Evolutionary conservation across 2,888 invertebrate genomes (phyloP).

Genomic region (Bimastos eiseni): DNA sequence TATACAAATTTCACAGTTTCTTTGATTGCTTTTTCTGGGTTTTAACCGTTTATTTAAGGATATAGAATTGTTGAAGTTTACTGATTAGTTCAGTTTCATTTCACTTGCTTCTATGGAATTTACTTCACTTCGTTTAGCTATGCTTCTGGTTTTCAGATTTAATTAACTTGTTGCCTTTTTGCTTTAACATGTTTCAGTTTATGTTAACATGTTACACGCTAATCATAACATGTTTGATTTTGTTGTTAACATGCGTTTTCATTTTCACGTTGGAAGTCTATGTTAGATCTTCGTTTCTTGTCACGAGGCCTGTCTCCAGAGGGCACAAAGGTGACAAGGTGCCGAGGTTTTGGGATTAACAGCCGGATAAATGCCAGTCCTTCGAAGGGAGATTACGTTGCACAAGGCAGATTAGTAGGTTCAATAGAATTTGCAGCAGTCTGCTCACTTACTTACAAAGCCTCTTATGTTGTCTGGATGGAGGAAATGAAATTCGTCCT

Average conservation of each 20-base stretch:
- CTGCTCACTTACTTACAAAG: background rate
- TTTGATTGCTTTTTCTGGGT: too few species aligned
- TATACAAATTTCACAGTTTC: background rate
- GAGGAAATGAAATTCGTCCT: background rate
- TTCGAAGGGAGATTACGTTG: background rate
- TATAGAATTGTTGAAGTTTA: background rate
- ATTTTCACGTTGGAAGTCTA: conserved; percentile 3
- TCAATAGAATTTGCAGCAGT: background rate
- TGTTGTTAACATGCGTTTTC: background rate
- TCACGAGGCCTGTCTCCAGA: conserved; percentile 5
- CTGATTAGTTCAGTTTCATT: background rate
- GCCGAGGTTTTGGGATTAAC: background rate
- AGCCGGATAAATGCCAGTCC: background rate
- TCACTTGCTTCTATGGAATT: background rate
- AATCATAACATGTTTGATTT: conserved; percentile 15
- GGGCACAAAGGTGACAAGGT: background rate
- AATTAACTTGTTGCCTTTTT: background rate
- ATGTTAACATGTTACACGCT: background rate
- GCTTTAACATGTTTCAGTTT: background rate
- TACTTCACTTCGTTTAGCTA: background rate
- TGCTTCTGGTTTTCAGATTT: background rate
- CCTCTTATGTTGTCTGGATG: background rate
- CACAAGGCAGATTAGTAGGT: conserved; percentile 10
- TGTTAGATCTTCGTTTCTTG: conserved; percentile 24
- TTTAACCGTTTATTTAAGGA: background rate